Base-by-base conservation (phyloP, 1,140 invertebrate species). In the Drosophila asahinai region DNA sequence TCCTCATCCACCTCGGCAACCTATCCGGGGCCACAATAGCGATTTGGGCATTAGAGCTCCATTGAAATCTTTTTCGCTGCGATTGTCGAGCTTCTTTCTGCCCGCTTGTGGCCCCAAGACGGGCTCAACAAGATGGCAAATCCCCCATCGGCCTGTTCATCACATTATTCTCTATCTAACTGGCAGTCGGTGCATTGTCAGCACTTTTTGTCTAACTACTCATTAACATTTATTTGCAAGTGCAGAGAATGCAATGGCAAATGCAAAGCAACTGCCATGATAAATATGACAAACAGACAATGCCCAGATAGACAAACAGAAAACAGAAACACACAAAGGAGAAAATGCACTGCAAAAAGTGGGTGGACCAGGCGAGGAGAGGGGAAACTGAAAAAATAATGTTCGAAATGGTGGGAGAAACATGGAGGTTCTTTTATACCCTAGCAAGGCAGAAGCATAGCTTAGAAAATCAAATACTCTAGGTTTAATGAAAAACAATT, bases 161-260 rank as follows among this genome's bases (percentile, higher is more conserved):
- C 70, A 71, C 68, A 87, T 73, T 77, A 70, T 74, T 70, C 67
- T 77, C 49, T 68, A 78, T 73, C 80, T 74, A 43, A 66, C 62
- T 70, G 64, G 70, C 75, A 86, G 64, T 80, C 62, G 67, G 54
- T 67, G 84, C 84, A 89, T 87, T 87, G 84, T 87, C 81, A 87
- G 84, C 81, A 60, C 59, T 52, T 89, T 79, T 87, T 87, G 84
- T 87, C 81, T 83, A 87, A 87, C 84, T 87, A 89, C 86, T 87
- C 84, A 87, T 87, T 87, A 87, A 87, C 84, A 87, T 87, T 87
- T 87, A 87, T 90, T 87, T 87, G 81, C 84, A 84, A 89, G 84
- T 87, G 86, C 84, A 77, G 68, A 76, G 80, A 86, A 79, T 79
- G 75, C 75, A 30, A 64, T 77, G 74, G 58, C 65, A 77, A 87